These are phyloP conservation scores for Hemicrepidius hirtus DNA, from an alignment of 2,888 invertebrate species.

Conservation along the genomic window DNA sequence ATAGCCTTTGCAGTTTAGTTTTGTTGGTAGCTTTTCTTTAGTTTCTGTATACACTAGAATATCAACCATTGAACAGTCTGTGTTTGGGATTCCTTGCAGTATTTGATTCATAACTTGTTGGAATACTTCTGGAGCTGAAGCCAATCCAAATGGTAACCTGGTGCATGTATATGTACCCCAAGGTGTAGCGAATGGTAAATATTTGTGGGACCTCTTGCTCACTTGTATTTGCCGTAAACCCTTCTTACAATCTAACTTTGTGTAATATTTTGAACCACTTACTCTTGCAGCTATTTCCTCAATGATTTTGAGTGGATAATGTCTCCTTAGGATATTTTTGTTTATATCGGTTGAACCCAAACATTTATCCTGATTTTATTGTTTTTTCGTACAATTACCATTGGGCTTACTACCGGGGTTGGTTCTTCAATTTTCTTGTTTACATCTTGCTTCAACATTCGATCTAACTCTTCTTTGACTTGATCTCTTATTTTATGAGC, in stretches of 20 bases:
- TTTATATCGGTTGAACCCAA: neutral
- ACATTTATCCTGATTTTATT: neutral
- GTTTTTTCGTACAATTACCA: slow-evolving; percentile 31
- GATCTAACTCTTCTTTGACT: slow-evolving; percentile 49
- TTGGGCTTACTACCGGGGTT: slow-evolving; percentile 51
- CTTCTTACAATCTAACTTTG: slow-evolving; percentile 49
- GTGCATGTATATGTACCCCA: slow-evolving; percentile 54
- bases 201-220: slow-evolving; percentile 51
- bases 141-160: slow-evolving; percentile 58
- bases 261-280: slow-evolving; percentile 30
- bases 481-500: slow-evolving; percentile 30
- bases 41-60: slow-evolving; percentile 54
- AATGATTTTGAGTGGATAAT: slow-evolving; percentile 30
- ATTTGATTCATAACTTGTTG: too few relatives aligned
- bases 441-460: slow-evolving; percentile 48
- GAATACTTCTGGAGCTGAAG: slow-evolving; percentile 59
- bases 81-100: slow-evolving; percentile 47
- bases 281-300: slow-evolving; percentile 33
- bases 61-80: slow-evolving; percentile 57
- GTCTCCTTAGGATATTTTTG: slow-evolving; percentile 35
- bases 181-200: slow-evolving; percentile 43
- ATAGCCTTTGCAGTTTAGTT: neutral
- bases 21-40: neutral
- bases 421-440: slow-evolving; percentile 45
- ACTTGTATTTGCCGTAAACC: slow-evolving; percentile 58